Percentiles rank a stretch among this genome's conserved stretches.
These are phyloP conservation scores for Solea solea DNA, from an alignment of 2,113 vertebrate genomes.

Conservation along the genomic window DNA sequence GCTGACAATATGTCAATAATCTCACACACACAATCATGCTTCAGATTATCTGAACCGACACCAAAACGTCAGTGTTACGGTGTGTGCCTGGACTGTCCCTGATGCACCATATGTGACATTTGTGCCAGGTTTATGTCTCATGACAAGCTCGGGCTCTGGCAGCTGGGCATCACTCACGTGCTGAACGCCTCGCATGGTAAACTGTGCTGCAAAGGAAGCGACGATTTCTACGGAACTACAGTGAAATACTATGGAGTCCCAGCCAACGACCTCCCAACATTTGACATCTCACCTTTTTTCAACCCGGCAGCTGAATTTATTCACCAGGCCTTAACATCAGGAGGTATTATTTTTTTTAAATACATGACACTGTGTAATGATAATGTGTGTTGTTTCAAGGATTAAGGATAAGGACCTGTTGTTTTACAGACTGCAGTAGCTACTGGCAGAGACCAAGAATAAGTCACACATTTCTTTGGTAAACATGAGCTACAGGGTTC, in stretches of 20 bases:
- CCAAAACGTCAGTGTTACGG: neutral
- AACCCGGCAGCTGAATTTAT: constrained; percentile 90
- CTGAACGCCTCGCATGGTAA: constrained; percentile 84
- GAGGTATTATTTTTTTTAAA: constrained; percentile 80
- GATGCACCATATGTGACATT: neutral
- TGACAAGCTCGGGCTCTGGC: constrained; percentile 78
- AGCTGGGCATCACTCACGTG: constrained; percentile 80
- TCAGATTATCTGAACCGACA: too few species aligned
- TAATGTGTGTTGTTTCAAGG: too few species aligned
- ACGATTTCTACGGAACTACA: constrained; percentile 90
- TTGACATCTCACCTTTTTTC: constrained; percentile 92
- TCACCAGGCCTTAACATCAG: constrained; percentile 85
- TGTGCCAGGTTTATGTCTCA: constrained; percentile 79
- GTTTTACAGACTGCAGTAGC: too few species aligned
- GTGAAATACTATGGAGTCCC: constrained; percentile 90
- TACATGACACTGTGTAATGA: neutral
- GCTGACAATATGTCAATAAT: too few species aligned
- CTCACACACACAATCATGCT: too few species aligned
- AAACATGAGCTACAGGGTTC: too few species aligned
- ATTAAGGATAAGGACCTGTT: too few species aligned
- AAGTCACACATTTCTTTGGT: too few species aligned
- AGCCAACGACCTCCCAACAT: constrained; percentile 90
- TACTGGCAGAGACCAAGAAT: too few species aligned
- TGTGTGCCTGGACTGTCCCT: neutral
- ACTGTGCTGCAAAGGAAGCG: constrained; percentile 86